Evolutionary conservation across 1,140 invertebrate species (phyloP).

Genomic region (Laupala kohalensis): DNA sequence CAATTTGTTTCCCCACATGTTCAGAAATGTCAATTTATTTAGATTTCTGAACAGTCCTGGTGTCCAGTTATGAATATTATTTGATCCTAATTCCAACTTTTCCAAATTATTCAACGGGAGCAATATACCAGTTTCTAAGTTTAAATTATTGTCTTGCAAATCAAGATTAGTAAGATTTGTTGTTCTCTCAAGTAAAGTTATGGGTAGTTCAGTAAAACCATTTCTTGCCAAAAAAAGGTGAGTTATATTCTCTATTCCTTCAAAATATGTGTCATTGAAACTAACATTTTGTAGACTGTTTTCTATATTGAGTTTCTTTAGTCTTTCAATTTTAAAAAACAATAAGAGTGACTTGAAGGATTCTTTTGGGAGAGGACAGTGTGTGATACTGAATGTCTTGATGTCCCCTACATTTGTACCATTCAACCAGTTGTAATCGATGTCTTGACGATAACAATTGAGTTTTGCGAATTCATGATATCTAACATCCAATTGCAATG

Average conservation of each 20-base stretch:
- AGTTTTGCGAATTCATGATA: neutral
- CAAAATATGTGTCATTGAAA: constrained; percentile 3
- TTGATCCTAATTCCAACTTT: constrained; percentile 45
- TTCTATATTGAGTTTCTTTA: neutral
- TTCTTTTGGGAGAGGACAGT: neutral
- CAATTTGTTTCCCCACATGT: constrained; percentile 46
- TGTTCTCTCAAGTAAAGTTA: constrained; percentile 41
- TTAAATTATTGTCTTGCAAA: constrained; percentile 41
- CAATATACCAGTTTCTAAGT: constrained; percentile 39
- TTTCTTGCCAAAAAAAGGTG: constrained; percentile 34
- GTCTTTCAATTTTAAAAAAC: neutral
- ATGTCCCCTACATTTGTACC: neutral
- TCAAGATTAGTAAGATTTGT: constrained; percentile 41
- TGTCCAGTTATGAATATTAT: constrained; percentile 39
- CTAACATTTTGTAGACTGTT: neutral
- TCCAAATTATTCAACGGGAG: constrained; percentile 32
- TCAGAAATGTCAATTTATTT: constrained; percentile 37
- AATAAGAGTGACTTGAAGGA: neutral
- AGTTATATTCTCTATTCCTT: constrained; percentile 35
- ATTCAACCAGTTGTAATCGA: neutral
- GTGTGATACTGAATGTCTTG: neutral
- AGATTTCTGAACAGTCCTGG: constrained; percentile 42
- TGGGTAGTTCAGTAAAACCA: constrained; percentile 35
- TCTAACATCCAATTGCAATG: neutral
- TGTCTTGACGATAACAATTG: neutral